Conservation (phyloP, 2,888 invertebrate species). For the Melolontha melolontha region DNA sequence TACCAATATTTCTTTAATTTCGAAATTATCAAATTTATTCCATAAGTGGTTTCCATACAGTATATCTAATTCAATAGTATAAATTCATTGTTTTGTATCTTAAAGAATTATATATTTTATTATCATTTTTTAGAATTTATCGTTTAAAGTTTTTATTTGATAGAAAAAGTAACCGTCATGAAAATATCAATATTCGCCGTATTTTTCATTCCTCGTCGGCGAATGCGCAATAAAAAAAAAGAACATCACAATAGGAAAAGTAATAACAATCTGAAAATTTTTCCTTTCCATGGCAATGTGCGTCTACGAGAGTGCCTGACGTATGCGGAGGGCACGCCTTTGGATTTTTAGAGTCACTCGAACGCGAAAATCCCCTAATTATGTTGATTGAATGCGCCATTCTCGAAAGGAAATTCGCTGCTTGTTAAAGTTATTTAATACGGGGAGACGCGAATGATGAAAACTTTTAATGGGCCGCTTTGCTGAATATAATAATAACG, state of each 20-base stretch:
- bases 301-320: neutral
- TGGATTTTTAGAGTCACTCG: conserved; percentile 24
- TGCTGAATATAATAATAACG: conserved; percentile 31
- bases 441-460: conserved; percentile 51
- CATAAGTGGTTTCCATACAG: too few species aligned
- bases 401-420: conserved; percentile 52
- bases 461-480: conserved; percentile 58
- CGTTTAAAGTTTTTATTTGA: too few species aligned
- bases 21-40: too few species aligned
- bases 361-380: conserved; percentile 43
- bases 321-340: neutral
- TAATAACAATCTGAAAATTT: conserved; percentile 30
- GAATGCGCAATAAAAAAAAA: too few species aligned
- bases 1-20: too few species aligned
- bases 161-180: too few species aligned
- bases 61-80: too few species aligned
- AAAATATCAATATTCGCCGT: neutral
- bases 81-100: too few species aligned
- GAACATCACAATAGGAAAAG: neutral
- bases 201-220: neutral
- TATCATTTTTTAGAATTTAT: too few species aligned
- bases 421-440: conserved; percentile 57
- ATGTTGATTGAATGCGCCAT: conserved; percentile 49
- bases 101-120: too few species aligned
- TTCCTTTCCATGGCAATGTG: neutral